Percentiles rank a stretch among this genome's conserved stretches.
Evolutionary conservation across 2,888 invertebrate species (phyloP).

Genomic region (Tachina fera): DNA sequence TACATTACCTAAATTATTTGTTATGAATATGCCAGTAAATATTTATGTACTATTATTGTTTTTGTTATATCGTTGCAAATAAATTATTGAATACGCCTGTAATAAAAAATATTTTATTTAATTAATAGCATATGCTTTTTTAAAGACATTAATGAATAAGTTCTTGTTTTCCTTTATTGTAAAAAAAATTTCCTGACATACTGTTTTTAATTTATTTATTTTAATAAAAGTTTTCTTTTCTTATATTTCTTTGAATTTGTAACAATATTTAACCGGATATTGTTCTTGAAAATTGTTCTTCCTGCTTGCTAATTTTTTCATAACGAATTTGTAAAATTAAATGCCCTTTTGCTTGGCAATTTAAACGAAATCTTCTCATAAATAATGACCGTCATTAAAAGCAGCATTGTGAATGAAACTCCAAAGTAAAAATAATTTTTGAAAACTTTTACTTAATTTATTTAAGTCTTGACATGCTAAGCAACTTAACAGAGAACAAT

Average conservation of each 20-base stretch:
- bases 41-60: too few species aligned
- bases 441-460: too few species aligned
- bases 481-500: too few species aligned
- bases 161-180: neutral
- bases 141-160: too few species aligned
- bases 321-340: conserved; percentile 13
- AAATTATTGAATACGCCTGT: too few species aligned
- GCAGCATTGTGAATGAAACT: neutral
- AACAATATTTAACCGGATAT: conserved; percentile 41
- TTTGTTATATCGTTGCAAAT: too few species aligned
- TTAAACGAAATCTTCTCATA: neutral
- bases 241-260: neutral
- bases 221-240: neutral
- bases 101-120: too few species aligned
- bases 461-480: too few species aligned
- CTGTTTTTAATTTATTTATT: neutral
- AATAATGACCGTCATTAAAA: conserved; percentile 25
- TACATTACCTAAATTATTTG: too few species aligned
- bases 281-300: conserved; percentile 46
- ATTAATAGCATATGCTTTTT: too few species aligned
- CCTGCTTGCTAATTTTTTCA: conserved; percentile 11
- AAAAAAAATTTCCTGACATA: neutral
- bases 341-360: conserved; percentile 1
- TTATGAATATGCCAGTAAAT: too few species aligned
- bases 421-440: too few species aligned